Conservation (phyloP, 2,797 vertebrate genomes). For the Sternotherus odoratus region DNA sequence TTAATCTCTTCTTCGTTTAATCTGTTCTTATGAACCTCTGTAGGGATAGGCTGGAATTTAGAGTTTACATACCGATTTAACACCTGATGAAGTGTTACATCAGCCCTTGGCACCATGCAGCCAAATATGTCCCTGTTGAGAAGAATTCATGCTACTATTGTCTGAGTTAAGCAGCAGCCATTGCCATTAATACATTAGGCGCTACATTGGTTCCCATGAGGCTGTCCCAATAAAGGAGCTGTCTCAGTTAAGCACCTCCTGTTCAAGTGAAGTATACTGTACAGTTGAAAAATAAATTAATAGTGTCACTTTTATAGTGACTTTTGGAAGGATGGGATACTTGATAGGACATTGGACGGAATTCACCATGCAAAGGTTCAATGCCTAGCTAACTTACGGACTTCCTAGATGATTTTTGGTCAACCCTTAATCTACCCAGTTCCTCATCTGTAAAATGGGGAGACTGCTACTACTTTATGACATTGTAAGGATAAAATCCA, state of each 20-base stretch:
- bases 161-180: accelerated
- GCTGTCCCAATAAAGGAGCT: neutral
- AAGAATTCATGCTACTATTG: neutral
- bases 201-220: neutral
- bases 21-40: accelerated
- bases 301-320: neutral
- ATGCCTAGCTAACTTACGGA: accelerated
- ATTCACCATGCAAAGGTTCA: neutral
- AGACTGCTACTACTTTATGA: accelerated
- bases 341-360: neutral
- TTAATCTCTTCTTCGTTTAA: neutral
- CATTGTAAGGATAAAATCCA: neutral
- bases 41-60: accelerated
- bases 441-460: neutral
- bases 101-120: accelerated
- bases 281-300: neutral
- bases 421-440: neutral
- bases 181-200: accelerated
- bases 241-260: neutral
- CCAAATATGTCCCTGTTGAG: accelerated
- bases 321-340: accelerated
- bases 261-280: accelerated
- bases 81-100: neutral
- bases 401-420: neutral
- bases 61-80: accelerated